Evolutionary conservation across 1,140 invertebrate species (phyloP), one percentile per base, ranked within the genome.

Genomic region (Phortica variegata): DNA sequence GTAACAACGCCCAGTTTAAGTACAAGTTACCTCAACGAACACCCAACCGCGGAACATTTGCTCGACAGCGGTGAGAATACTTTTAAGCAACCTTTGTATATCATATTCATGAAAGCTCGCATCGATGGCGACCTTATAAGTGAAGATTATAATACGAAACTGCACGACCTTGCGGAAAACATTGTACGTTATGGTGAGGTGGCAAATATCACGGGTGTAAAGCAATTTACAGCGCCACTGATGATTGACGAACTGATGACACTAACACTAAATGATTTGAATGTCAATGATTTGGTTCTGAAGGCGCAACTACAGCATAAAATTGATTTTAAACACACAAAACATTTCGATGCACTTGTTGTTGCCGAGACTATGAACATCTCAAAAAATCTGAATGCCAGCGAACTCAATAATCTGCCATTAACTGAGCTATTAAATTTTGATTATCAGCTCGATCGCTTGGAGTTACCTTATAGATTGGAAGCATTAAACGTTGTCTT

Each of bases 101-200:
- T 73, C 0, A 60, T 73, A 13, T 68, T 73, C 41, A 58, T 70
- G 60, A 56, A 58, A 34, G 62, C 50, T 7, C 47, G 36, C 1
- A 21, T 70, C 3, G 37, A 56, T 29, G 65, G 65, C 0, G 21
- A 68, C 38, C n/a, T 73, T 0, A 12, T 52, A 3, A 68, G 58
- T 17, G 18, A 43, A 6, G 47, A 65, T 13, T 58, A 53, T 20
- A 57, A 47, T 16, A 60, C 70, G 2, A 58, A 50, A 0, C 37
- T 73, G 31, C 37, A 51, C 0, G 29, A 65, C 3, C 19, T 70
- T 3, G 31, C 56, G 1, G 15, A n/a, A 9, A 56, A 70, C 17
- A 48, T 52, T 38, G 65, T 73, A 46, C 58, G 53, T 33, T 56
- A 42, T 8, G 70, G 70, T 0, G 60, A 73, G 20, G 23, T 41